Evolutionary conservation across 2,113 vertebrate species (phyloP), one percentile per base, ranked within the genome.

Genomic region (Chunga burmeisteri): DNA sequence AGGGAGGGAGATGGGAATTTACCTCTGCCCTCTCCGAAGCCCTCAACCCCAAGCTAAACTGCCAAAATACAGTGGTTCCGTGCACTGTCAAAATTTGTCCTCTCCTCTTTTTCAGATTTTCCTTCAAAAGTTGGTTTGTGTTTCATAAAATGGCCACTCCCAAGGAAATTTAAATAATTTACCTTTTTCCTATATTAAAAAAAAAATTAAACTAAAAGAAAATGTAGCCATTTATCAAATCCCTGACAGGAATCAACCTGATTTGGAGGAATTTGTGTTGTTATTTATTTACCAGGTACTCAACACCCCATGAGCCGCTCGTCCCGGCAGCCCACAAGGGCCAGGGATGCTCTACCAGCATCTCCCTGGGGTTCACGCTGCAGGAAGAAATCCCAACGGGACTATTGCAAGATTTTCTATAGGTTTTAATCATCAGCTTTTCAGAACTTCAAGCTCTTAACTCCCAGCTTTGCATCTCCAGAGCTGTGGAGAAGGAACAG

Each of bases 281-380:
- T 15, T 42, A 21, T 52, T 55, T n/a, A 21, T 86, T 77, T 49
- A 13, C 40, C 4, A 8, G n/a, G 34, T 17, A 14, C 42, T 46
- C 49, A 49, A 10, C 10, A 13, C 17, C 14, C 30, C 40, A 5
- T 1, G n/a, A 79, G 36, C 10, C 0, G 0, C 80, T 47, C 4
- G 0, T 44, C 29, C 65, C 3, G 1, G 46, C 59, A 49, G 25
- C 49, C 50, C 0, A 10, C 38, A 3, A 23, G 0, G 3, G 5
- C 25, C 14, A 4, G 38, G 53, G 72, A 36, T 70, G 36, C 36
- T 90, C 25, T 3, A 1, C 18, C 62, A 55, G 38, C 44, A 12
- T 5, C 63, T 70, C 47, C 59, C 27, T 3, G 4, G 30, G 47
- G 16, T 32, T 87, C 55, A 32, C 3, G 1, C 11, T 14, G 47